phyloP scores from a whole-genome alignment of 2,888 invertebrate genomes.

The Drosophila neutralis region DNA sequence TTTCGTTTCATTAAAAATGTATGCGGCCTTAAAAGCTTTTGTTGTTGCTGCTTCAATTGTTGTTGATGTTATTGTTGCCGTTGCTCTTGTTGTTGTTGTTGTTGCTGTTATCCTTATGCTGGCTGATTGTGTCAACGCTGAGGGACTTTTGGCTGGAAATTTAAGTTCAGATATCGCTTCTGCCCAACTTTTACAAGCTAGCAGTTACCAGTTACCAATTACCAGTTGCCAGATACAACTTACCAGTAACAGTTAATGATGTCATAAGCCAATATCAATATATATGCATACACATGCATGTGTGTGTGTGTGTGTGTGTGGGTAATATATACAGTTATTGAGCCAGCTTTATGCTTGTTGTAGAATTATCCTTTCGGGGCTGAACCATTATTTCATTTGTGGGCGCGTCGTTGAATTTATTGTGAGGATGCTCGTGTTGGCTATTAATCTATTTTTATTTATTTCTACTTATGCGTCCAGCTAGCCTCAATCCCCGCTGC shows the following conservation, averaged over 20 bases:
- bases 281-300: neutral
- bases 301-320: neutral
- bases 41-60: constrained; percentile 50
- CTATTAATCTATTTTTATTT: constrained; percentile 78
- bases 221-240: neutral
- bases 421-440: constrained; percentile 60
- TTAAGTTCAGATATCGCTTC: constrained; percentile 36
- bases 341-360: constrained; percentile 14
- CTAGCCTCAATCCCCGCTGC: constrained; percentile 2
- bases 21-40: constrained; percentile 79
- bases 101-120: constrained; percentile 31
- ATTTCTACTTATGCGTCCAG: constrained; percentile 71
- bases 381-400: constrained; percentile 54
- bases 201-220: neutral
- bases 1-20: constrained; percentile 81
- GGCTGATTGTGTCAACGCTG: constrained; percentile 39
- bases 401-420: constrained; percentile 66
- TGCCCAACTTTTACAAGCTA: constrained; percentile 19
- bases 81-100: constrained; percentile 50
- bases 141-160: constrained; percentile 26
- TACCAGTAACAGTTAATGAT: neutral
- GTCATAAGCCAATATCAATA: neutral
- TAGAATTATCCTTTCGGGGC: constrained; percentile 37
- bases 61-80: constrained; percentile 21
- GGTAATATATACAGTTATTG: constrained; percentile 16